Evolutionary conservation across 2,113 vertebrate genomes (phyloP).

Genomic region (Phyllostomus hastatus): DNA sequence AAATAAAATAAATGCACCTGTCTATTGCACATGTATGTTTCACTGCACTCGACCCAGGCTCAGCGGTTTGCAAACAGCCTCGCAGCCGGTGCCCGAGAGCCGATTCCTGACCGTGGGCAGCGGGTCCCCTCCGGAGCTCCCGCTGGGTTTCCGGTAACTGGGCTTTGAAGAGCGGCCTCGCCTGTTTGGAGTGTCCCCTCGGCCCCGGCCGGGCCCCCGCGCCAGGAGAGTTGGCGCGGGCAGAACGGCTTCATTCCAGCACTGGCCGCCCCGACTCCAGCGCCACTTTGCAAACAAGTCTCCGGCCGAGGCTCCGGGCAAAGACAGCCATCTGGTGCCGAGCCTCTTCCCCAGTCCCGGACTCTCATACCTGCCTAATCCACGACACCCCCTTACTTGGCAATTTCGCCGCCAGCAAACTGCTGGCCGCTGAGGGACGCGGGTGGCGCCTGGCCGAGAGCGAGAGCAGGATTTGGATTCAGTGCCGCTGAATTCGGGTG

Average conservation of each 20-base stretch:
- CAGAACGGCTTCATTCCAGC: conserved; percentile 68
- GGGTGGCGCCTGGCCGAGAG: neutral
- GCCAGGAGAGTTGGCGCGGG: conserved; percentile 38
- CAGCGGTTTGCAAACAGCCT: conserved; percentile 35
- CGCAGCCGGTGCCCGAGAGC: neutral
- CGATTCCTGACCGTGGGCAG: conserved; percentile 18
- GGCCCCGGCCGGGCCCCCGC: conserved; percentile 1
- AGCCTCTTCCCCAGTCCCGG: neutral
- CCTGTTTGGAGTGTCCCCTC: conserved; percentile 34
- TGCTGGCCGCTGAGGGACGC: neutral
- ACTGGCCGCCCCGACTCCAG: conserved; percentile 45
- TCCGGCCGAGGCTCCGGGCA: neutral
- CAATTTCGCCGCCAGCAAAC: neutral
- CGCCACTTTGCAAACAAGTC: conserved; percentile 70
- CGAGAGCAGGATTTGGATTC: neutral
- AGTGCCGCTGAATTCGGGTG: neutral
- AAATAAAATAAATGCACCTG: conserved; percentile 70
- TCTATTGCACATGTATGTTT: conserved; percentile 37
- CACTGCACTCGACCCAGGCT: neutral
- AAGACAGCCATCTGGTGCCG: neutral
- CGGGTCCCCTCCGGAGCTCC: neutral
- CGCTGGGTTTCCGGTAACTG: conserved; percentile 55
- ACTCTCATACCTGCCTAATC: neutral
- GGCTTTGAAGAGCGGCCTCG: conserved; percentile 39
- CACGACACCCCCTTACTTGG: neutral